Base-by-base conservation (phyloP, 1,140 invertebrate species). In the Ectropis grisescens region DNA sequence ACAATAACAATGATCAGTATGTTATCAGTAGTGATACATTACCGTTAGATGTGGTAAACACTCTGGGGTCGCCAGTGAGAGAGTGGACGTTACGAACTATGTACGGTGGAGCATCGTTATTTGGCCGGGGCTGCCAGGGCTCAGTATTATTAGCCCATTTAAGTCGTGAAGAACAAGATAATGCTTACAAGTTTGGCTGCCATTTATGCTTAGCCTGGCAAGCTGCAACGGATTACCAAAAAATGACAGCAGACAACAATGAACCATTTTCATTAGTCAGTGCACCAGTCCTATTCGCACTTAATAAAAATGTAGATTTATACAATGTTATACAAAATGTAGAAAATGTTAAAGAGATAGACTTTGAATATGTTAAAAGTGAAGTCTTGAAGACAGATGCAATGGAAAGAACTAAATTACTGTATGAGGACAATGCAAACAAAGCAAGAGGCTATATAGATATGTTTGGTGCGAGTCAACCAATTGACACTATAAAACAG, bases 191-290 rank as follows among this genome's bases (percentile, higher is more conserved):
- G 38, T 95, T 96, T 83, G 94, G 94, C 10, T 90, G 91, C 69
- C 90, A 95, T 78, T 83, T 95, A 24, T 91, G 91, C 32, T 83
- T 94, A 38, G 91, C 92, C 29, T 93, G 91, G 88, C 93, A 95
- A 85, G 88, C 88, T 5, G 86, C 84, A 13, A 78, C 86, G 27
- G 89, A 90, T 40, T 59, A 89, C 15, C 71, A 83, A 41, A 69
- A 68, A 19, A 58, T 75, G 15, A 61, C 58, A 26, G 74, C 70
- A n/a, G 68, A 72, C 9, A 67, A 58, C 22, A 66, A 85, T 15
- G 88, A 88, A 41, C 84, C 82, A 55, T 75, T 91, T 25, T 76
- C 71, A 8, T 46, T 81, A 57, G 88, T 90, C 8, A 91, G 90
- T 50, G 90, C 91, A 19, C 93, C 93, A 19, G 87, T 93, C n/a